phyloP scores from a whole-genome alignment of 1,140 invertebrate genomes.

The Micrasema longulum region DNA sequence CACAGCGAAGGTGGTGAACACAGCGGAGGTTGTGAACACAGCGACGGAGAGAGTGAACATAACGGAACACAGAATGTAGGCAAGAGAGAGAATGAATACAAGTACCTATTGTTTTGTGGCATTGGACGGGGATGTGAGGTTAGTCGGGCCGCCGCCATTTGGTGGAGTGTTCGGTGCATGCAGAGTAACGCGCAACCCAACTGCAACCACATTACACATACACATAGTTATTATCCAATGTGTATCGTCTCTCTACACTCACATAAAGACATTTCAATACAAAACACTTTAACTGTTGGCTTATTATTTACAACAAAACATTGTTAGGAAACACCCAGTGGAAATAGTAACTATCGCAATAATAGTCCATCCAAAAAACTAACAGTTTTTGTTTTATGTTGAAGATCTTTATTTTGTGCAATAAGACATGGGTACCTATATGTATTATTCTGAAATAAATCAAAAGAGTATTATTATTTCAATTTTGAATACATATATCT shows the following conservation, averaged over 20 bases:
- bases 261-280: slow-evolving; percentile 34
- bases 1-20: too few relatives aligned
- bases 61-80: slow-evolving; percentile 41
- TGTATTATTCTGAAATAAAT: slow-evolving; percentile 30
- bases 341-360: neutral
- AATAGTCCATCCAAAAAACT: neutral
- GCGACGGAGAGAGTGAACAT: too few relatives aligned
- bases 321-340: slow-evolving; percentile 5
- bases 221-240: slow-evolving; percentile 53
- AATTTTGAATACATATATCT: neutral
- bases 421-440: neutral
- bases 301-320: slow-evolving; percentile 3
- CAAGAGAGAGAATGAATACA: slow-evolving; percentile 26
- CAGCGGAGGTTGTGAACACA: too few relatives aligned
- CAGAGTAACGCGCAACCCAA: slow-evolving; percentile 67
- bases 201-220: slow-evolving; percentile 66
- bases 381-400: slow-evolving; percentile 26
- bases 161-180: slow-evolving; percentile 60
- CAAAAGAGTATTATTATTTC: slow-evolving; percentile 21
- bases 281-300: slow-evolving; percentile 23
- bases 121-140: slow-evolving; percentile 55
- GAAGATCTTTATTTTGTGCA: slow-evolving; percentile 2
- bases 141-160: slow-evolving; percentile 54
- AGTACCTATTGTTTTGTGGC: slow-evolving; percentile 56
- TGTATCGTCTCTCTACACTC: slow-evolving; percentile 36